Conservation (phyloP, 2,888 invertebrate species). For the Nephrotoma appendiculata region DNA sequence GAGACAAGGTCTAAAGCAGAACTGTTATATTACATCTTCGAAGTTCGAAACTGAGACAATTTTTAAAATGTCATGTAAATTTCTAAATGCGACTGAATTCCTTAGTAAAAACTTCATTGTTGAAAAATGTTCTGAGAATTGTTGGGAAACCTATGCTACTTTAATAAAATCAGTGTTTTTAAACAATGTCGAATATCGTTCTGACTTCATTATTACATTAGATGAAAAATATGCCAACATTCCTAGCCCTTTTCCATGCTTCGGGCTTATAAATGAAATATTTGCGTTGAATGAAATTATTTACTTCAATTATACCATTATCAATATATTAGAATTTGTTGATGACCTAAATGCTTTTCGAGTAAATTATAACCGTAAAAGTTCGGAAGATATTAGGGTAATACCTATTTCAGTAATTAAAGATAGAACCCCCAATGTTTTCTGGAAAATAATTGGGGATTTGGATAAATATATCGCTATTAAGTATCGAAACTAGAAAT, state of each 20-base stretch:
- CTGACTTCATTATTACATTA: not conserved
- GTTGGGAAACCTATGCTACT: too few species aligned
- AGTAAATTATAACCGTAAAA: not conserved
- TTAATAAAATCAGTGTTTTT: not conserved
- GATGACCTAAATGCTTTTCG: slow-evolving; percentile 5
- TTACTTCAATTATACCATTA: slow-evolving; percentile 2
- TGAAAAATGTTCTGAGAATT: not conserved
- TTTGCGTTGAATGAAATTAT: slow-evolving; percentile 2
- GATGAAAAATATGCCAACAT: not conserved
- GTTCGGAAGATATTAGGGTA: not conserved
- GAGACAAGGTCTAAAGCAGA: too few species aligned
- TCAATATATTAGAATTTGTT: slow-evolving; percentile 1
- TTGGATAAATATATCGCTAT: not conserved
- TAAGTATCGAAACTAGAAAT: not conserved
- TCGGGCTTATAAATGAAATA: not conserved
- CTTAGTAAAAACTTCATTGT: not conserved
- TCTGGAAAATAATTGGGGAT: not conserved
- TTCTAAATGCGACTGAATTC: not conserved
- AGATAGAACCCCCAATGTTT: not conserved
- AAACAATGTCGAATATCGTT: not conserved
- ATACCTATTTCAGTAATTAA: too few species aligned
- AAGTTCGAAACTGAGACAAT: too few species aligned
- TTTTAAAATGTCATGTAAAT: not conserved
- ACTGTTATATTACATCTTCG: too few species aligned
- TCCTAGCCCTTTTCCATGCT: not conserved